Evolutionary conservation across 2,113 vertebrate genomes (phyloP).

Genomic region (Gallinago jamesoni): DNA sequence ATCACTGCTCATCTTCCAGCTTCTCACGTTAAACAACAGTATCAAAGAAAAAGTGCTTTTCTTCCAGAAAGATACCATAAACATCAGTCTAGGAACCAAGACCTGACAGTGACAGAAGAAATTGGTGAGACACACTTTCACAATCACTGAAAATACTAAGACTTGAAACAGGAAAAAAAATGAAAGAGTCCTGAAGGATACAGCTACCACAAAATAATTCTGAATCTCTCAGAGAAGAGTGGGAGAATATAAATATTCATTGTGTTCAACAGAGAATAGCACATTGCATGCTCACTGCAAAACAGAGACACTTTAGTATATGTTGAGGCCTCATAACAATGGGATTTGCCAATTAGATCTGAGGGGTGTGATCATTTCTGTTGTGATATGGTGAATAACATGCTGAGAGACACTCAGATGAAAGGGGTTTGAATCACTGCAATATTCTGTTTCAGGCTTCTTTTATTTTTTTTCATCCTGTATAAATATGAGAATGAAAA

Average conservation of each 20-base stretch:
- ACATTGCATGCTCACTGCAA: conserved; percentile 19
- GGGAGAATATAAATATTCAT: conserved; percentile 69
- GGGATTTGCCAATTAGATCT: conserved; percentile 71
- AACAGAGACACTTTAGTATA: conserved; percentile 21
- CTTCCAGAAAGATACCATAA: not conserved
- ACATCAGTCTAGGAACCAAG: not conserved
- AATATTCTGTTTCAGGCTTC: conserved; percentile 23
- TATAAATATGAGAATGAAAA: conserved; percentile 45
- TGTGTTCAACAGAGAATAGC: conserved; percentile 21
- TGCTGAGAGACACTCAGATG: conserved; percentile 51
- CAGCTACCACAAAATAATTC: conserved; percentile 13
- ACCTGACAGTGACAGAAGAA: not conserved
- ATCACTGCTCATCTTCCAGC: not conserved
- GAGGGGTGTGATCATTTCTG: conserved; percentile 57
- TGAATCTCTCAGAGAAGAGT: not conserved
- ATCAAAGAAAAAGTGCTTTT: not conserved
- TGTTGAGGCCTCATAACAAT: conserved; percentile 54
- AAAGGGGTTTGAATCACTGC: conserved; percentile 32
- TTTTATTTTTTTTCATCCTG: not conserved
- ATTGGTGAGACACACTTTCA: not conserved
- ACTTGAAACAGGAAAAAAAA: conserved; percentile 34
- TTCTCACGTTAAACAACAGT: conserved; percentile 2
- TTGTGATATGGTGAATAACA: conserved; percentile 50
- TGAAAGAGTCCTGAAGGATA: conserved; percentile 9
- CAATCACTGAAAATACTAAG: conserved; percentile 27